Conservation (phyloP, 1,140 invertebrate genomes). For the Schlechtendalia chinensis region DNA sequence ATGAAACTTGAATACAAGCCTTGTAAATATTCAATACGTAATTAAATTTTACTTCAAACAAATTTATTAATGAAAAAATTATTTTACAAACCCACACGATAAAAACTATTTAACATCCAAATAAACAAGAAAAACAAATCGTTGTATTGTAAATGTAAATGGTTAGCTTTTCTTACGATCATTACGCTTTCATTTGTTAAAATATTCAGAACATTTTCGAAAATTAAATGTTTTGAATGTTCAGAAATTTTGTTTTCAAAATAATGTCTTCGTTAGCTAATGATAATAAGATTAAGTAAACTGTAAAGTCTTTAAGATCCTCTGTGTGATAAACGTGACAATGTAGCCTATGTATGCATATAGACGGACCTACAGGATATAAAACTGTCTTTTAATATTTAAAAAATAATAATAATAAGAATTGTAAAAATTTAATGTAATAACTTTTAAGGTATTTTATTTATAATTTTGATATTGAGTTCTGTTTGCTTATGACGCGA, state of each 20-base stretch:
- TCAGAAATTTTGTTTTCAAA: constrained; percentile 1
- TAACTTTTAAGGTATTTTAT: constrained; percentile 27
- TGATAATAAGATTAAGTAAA: not conserved
- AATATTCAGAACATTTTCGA: too few species aligned
- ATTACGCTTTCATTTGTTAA: not conserved
- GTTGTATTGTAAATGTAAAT: not conserved
- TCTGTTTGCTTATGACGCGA: constrained; percentile 13
- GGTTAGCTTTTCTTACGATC: not conserved
- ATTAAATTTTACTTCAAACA: not conserved
- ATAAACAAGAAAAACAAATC: not conserved
- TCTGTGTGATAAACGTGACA: not conserved
- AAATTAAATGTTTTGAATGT: too few species aligned
- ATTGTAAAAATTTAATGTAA: constrained; percentile 11
- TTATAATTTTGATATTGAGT: constrained; percentile 8
- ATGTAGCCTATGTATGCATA: constrained; percentile 26
- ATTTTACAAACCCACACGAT: not conserved
- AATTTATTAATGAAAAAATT: not conserved
- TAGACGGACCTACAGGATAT: constrained; percentile 32
- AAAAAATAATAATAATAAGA: not conserved
- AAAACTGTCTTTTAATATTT: constrained; percentile 21
- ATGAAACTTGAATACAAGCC: not conserved
- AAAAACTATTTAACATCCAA: not conserved
- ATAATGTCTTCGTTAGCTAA: not conserved
- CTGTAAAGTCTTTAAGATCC: not conserved
- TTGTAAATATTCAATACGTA: too few species aligned